phyloP scores from a whole-genome alignment of 2,888 invertebrate species.

The Hypercompe scribonia region DNA sequence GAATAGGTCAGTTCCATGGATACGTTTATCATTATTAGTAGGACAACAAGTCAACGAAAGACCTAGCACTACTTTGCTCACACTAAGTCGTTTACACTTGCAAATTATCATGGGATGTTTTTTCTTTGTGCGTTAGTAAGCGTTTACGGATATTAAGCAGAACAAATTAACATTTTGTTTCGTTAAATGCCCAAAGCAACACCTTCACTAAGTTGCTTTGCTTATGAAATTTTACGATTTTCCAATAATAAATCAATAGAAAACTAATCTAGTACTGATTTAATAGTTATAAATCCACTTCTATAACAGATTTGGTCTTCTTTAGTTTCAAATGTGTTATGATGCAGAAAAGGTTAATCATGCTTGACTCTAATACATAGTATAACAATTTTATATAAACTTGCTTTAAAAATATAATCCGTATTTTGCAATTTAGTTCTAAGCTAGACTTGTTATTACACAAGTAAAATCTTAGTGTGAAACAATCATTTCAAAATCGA shows the following conservation, averaged over 20 bases:
- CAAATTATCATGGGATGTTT: neutral
- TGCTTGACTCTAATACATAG: neutral
- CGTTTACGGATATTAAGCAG: neutral
- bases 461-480: neutral
- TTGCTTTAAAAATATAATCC: neutral
- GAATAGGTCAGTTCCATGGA: neutral
- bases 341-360: neutral
- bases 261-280: neutral
- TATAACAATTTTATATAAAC: neutral
- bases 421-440: too few relatives aligned
- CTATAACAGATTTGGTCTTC: neutral
- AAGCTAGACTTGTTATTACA: neutral
- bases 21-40: neutral
- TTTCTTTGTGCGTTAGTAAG: neutral
- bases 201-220: neutral
- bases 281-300: neutral
- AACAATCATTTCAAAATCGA: neutral
- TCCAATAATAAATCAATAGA: neutral
- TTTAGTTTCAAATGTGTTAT: neutral
- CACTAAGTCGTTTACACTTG: neutral
- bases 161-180: slow-evolving; percentile 1
- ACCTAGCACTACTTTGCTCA: neutral
- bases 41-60: neutral
- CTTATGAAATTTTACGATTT: neutral
- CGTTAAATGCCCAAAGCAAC: neutral